phyloP scores from a whole-genome alignment of 2,797 vertebrate species.

The Psittacula derbiana region DNA sequence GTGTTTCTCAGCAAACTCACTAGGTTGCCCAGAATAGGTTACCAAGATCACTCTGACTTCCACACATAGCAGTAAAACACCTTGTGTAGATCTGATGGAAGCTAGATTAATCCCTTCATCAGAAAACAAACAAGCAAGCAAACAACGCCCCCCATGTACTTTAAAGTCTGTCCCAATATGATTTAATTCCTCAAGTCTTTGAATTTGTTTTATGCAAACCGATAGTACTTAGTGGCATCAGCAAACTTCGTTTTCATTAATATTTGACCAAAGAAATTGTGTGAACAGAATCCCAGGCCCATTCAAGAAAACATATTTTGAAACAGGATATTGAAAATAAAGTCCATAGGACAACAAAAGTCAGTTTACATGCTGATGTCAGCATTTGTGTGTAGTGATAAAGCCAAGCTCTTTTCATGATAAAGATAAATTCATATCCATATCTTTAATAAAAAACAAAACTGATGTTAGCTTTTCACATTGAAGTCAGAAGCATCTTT shows the following conservation, averaged over 20 bases:
- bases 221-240: neutral
- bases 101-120: neutral
- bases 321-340: conserved; percentile 80
- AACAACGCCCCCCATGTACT: neutral
- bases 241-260: conserved; percentile 59
- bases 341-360: conserved; percentile 67
- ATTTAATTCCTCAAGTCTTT: neutral
- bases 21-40: neutral
- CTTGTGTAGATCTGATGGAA: neutral
- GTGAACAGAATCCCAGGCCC: conserved; percentile 32
- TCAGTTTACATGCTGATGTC: conserved; percentile 71
- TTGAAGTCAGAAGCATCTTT: conserved; percentile 68
- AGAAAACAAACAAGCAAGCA: neutral
- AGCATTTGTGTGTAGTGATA: conserved; percentile 73
- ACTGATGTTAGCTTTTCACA: conserved; percentile 66
- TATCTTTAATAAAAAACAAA: conserved; percentile 76
- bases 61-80: neutral
- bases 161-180: neutral
- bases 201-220: conserved; percentile 17
- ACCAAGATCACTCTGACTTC: neutral
- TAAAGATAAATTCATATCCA: conserved; percentile 81
- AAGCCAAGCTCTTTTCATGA: conserved; percentile 76
- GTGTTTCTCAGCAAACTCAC: neutral
- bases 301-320: conserved; percentile 58
- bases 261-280: conserved; percentile 46